Evolutionary conservation across 2,888 invertebrate genomes (phyloP).

Genomic region (Thysanoteuthis rhombus): DNA sequence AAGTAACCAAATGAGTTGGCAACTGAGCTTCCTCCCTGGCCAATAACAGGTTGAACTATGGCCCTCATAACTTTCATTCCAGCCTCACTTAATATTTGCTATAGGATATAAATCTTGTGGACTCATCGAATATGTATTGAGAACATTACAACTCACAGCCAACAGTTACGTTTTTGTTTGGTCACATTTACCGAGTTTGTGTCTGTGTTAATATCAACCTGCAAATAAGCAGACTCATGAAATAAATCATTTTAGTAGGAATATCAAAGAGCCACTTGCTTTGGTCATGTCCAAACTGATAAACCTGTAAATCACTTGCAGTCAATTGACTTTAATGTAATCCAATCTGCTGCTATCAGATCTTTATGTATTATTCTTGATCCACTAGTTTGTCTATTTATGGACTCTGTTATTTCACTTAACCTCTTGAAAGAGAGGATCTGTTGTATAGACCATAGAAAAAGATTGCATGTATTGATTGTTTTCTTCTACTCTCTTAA

Average conservation of each 20-base stretch:
- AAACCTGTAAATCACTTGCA: neutral
- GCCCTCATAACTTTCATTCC: neutral
- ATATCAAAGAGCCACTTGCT: neutral
- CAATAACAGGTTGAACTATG: neutral
- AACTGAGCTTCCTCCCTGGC: neutral
- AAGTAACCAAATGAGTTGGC: neutral
- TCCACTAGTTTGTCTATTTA: neutral
- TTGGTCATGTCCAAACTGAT: neutral
- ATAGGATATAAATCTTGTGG: neutral
- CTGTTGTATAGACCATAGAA: neutral
- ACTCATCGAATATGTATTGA: neutral
- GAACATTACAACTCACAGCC: neutral
- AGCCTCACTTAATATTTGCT: neutral
- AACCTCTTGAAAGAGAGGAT: neutral
- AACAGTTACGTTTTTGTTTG: neutral
- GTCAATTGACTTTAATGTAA: neutral
- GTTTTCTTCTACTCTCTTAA: neutral
- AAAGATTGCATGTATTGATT: neutral
- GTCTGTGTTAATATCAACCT: neutral
- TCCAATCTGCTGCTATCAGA: neutral
- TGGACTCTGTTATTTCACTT: neutral
- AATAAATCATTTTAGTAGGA: neutral
- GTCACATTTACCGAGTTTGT: neutral
- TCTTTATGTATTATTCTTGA: neutral
- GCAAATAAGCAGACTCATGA: neutral